Evolutionary conservation across 2,888 invertebrate genomes (phyloP).

Genomic region (Mesoligia furuncula): DNA sequence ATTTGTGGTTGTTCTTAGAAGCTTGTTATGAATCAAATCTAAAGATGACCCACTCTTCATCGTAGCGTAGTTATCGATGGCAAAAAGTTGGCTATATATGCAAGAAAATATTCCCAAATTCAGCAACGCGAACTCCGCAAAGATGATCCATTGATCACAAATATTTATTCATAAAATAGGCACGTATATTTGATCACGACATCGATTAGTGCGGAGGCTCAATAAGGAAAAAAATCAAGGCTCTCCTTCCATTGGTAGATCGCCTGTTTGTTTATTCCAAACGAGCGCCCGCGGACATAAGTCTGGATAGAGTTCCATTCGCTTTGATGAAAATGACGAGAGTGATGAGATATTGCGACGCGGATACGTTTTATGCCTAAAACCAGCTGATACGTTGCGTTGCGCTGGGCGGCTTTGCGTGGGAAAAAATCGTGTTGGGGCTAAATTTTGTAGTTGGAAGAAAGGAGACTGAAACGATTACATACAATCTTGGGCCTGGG

Average conservation of each 20-base stretch:
- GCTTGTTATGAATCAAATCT: not conserved
- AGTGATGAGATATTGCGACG: slow-evolving; percentile 48
- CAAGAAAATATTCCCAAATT: not conserved
- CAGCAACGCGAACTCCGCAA: not conserved
- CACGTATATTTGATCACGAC: slow-evolving; percentile 78
- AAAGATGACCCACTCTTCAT: slow-evolving; percentile 23
- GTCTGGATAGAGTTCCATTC: slow-evolving; percentile 79
- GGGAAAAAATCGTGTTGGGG: not conserved
- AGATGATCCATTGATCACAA: slow-evolving; percentile 45
- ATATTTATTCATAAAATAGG: slow-evolving; percentile 67
- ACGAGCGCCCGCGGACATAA: slow-evolving; percentile 83
- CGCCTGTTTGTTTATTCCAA: slow-evolving; percentile 86
- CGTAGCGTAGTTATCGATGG: not conserved
- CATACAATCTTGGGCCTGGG: too few relatives aligned
- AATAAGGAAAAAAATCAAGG: slow-evolving; percentile 85
- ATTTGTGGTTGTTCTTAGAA: not conserved
- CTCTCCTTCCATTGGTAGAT: slow-evolving; percentile 69
- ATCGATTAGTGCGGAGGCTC: slow-evolving; percentile 78
- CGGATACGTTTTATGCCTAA: slow-evolving; percentile 46
- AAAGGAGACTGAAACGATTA: too few relatives aligned
- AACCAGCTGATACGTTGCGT: slow-evolving; percentile 4
- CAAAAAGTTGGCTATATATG: not conserved
- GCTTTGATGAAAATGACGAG: slow-evolving; percentile 46
- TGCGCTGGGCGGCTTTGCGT: not conserved
- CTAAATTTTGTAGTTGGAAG: not conserved